Evolutionary conservation across 2,113 vertebrate species (phyloP), one percentile per base, ranked within the genome.

Genomic region (Panurus biarmicus): DNA sequence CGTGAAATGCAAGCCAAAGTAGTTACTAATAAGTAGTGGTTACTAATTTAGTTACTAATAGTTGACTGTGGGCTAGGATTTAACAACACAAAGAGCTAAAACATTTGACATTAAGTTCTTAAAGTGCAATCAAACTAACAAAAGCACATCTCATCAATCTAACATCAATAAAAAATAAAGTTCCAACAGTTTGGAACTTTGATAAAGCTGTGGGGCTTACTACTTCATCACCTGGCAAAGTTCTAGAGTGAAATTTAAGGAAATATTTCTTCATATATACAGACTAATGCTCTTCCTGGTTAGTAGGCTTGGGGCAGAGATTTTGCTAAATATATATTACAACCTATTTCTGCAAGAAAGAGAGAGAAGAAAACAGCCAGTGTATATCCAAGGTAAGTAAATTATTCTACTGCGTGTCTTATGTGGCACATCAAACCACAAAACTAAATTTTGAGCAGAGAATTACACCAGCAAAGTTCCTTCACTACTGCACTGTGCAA

Each of bases 391-490:
- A 47, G 23, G 5, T 0, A 10, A 91, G 18, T 40, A 47, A 22
- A 54, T 47, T 22, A 54, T 26, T 54, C 14, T 35, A 11, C 23
- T 54, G 25, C 24, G 26, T 0, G 1, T 17, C 36, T 56, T 50
- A 18, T 0, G 1, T 3, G 12, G 18, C 22, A 51, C 1, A 17
- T 35, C 82, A 58, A 71, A 40, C 44, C 67, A 56, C 12, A 0
- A 3, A 85, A 21, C 35, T 51, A 8, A 54, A 51, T 47, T 60
- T 25, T 31, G 28, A 75, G 36, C 62, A 60, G 18, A 74, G 33
- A 56, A 60, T 79, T 33, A 47, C 1, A 40, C 8, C 7, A 22
- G 3, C 28, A 33, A 58, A 74, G 10, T 35, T 50, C 29, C 22
- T 29, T 65, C 47, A 6, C 3, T 48, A 42, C 1, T 48, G 25